These are phyloP conservation scores for Lymantria monacha DNA, from an alignment of 2,888 invertebrate species.

Conservation along the genomic window DNA sequence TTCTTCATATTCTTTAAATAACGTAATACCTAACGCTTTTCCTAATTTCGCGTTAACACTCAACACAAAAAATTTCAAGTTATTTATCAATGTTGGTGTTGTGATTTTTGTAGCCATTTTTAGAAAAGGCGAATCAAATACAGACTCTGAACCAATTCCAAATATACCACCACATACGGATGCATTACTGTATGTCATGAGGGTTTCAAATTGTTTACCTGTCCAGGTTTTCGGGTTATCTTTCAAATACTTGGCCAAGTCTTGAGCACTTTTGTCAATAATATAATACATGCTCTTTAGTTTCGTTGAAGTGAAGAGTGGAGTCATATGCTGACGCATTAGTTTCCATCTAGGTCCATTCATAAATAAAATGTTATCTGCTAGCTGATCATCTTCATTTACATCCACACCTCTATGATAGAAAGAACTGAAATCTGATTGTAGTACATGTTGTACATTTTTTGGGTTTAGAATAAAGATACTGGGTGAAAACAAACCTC, in stretches of 20 bases:
- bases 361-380: conserved; percentile 48
- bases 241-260: conserved; percentile 44
- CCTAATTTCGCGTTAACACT: conserved; percentile 11
- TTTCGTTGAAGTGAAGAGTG: conserved; percentile 55
- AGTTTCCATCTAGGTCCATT: conserved; percentile 54
- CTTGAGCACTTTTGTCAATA: conserved; percentile 49
- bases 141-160: conserved; percentile 52
- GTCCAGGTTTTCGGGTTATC: conserved; percentile 35
- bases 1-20: conserved; percentile 46
- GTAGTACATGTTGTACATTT: conserved; percentile 43
- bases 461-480: conserved; percentile 38
- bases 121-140: conserved; percentile 53
- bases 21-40: conserved; percentile 34
- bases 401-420: conserved; percentile 40
- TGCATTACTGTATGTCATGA: conserved; percentile 42
- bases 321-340: conserved; percentile 56
- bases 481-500: conserved; percentile 23
- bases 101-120: conserved; percentile 26
- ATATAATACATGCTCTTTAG: conserved; percentile 60
- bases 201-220: conserved; percentile 16
- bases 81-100: conserved; percentile 15
- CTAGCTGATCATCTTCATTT: conserved; percentile 38
- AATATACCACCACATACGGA: conserved; percentile 55
- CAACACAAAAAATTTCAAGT: conserved; percentile 20
- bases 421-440: conserved; percentile 45